Percentiles rank a stretch among this genome's conserved stretches.
Conservation (phyloP, 2,888 invertebrate genomes). For the Hypolimnas misippus region DNA sequence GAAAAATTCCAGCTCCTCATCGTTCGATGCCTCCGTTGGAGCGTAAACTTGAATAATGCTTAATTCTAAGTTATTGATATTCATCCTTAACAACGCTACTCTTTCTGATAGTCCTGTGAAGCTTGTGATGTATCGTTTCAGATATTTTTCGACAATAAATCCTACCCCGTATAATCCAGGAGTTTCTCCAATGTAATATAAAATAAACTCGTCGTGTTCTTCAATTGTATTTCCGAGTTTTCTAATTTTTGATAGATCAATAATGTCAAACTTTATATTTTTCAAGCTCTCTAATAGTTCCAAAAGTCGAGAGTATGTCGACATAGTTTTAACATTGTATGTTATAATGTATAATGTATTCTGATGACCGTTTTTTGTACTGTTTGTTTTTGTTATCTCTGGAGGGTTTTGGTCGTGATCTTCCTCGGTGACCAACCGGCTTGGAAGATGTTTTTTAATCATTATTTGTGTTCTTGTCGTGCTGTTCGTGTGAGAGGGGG, state of each 20-base stretch:
- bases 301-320: not conserved
- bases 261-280: not conserved
- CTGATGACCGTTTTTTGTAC: not conserved
- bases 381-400: not conserved
- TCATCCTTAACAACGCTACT: slow-evolving; percentile 35
- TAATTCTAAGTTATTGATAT: slow-evolving; percentile 16
- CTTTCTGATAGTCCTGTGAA: slow-evolving; percentile 25
- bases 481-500: not conserved
- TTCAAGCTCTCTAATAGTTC: too few species aligned
- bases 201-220: slow-evolving; percentile 1
- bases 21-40: slow-evolving; percentile 7
- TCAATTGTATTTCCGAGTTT: not conserved
- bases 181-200: not conserved
- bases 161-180: slow-evolving; percentile 29
- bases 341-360: not conserved
- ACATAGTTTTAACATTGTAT: not conserved
- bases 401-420: not conserved
- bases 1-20: slow-evolving; percentile 14
- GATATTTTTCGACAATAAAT: slow-evolving; percentile 20
- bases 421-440: not conserved
- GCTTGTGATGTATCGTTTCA: slow-evolving; percentile 21
- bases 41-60: slow-evolving; percentile 26
- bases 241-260: not conserved
- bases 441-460: not conserved
- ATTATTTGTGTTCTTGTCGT: not conserved